These are phyloP conservation scores for Fistularia tabacaria DNA, from an alignment of 2,797 vertebrate species.

Conservation along the genomic window DNA sequence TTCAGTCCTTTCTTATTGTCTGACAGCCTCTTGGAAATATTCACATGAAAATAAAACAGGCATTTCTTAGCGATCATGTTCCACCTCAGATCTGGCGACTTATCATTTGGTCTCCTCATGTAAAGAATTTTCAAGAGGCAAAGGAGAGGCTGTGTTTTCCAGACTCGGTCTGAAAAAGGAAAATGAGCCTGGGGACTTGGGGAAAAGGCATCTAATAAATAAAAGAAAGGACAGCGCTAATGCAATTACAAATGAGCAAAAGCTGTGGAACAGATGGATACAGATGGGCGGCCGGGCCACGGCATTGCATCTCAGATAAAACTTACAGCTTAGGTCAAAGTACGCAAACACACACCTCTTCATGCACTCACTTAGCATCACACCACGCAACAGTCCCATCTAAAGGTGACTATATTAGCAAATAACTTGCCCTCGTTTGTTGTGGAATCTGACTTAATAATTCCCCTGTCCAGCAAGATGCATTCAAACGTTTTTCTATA, in stretches of 20 bases:
- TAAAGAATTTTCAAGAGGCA: constrained; percentile 40
- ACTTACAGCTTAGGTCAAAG: background rate
- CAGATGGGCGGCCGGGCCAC: constrained; percentile 7
- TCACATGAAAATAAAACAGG: no score
- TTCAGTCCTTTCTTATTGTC: no score
- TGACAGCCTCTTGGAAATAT: no score
- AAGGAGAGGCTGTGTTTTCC: constrained; percentile 20
- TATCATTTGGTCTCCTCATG: no score
- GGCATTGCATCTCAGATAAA: constrained; percentile 1
- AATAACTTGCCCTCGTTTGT: constrained; percentile 23
- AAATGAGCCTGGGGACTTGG: constrained; percentile 58
- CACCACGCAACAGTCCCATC: background rate
- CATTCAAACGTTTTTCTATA: constrained; percentile 28
- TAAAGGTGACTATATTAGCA: constrained; percentile 6
- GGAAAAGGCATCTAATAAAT: constrained; percentile 60
- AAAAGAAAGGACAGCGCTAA: constrained; percentile 37
- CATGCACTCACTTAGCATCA: no score
- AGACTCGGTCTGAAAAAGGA: constrained; percentile 54
- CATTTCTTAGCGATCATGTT: no score
- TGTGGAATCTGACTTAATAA: constrained; percentile 8
- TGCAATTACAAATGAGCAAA: constrained; percentile 51
- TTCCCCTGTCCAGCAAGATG: constrained; percentile 3
- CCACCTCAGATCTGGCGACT: no score
- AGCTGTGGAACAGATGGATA: constrained; percentile 36
- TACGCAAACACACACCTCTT: no score